These are phyloP conservation scores for Brachyopa scutellaris DNA, from an alignment of 2,888 invertebrate species.

Conservation along the genomic window DNA sequence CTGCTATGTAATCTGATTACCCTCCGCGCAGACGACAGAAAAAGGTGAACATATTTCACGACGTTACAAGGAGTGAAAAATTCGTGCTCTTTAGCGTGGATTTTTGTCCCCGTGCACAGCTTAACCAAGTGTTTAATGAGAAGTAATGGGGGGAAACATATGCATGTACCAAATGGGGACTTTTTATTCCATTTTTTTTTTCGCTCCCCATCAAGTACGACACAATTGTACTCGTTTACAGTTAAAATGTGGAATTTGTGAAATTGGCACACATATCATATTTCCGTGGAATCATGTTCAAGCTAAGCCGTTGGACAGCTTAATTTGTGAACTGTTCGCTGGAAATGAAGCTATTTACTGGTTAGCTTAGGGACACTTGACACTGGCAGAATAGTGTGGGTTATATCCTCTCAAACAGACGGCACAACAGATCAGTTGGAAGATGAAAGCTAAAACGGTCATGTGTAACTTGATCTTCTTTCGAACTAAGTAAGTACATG, in stretches of 20 bases:
- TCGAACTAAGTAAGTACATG: too few relatives aligned
- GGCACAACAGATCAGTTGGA: too few relatives aligned
- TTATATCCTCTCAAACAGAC: too few relatives aligned
- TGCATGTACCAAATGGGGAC: slow-evolving; percentile 62
- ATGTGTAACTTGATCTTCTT: too few relatives aligned
- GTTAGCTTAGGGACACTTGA: too few relatives aligned
- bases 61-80: slow-evolving; percentile 68
- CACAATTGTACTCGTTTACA: slow-evolving; percentile 57
- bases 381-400: too few relatives aligned
- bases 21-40: slow-evolving; percentile 10
- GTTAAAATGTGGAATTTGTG: slow-evolving; percentile 51
- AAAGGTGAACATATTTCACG: slow-evolving; percentile 45
- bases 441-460: too few relatives aligned
- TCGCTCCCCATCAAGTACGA: background rate
- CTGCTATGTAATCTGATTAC: slow-evolving; percentile 42
- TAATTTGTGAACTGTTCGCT: slow-evolving; percentile 4
- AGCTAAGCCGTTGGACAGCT: slow-evolving; percentile 29
- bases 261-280: slow-evolving; percentile 65
- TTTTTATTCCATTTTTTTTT: background rate
- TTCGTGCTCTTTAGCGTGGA: slow-evolving; percentile 48
- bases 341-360: slow-evolving; percentile 7
- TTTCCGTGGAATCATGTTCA: slow-evolving; percentile 44
- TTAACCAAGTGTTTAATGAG: slow-evolving; percentile 73
- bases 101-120: slow-evolving; percentile 32
- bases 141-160: slow-evolving; percentile 66